Conservation (phyloP, 2,797 vertebrate species). For the Tarsius wallacei region DNA sequence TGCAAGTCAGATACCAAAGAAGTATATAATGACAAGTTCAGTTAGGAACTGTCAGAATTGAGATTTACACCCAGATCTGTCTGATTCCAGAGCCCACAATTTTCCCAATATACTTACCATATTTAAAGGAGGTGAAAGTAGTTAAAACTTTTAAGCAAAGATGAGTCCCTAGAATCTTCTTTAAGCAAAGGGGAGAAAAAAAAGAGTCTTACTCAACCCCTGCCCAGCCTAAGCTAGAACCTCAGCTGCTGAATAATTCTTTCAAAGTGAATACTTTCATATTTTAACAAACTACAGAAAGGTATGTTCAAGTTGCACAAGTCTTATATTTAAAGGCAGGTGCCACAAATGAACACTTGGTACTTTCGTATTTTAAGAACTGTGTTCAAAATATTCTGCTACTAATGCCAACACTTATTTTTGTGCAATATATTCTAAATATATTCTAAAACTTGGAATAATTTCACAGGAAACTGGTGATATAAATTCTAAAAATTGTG, state of each 20-base stretch:
- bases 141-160: background rate
- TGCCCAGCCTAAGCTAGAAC: background rate
- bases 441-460: background rate
- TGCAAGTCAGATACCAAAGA: slow-evolving; percentile 1
- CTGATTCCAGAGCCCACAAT: background rate
- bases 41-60: background rate
- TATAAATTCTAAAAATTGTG: background rate
- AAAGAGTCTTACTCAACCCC: background rate
- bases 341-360: background rate
- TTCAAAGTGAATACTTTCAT: background rate
- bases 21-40: background rate
- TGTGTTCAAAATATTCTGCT: background rate
- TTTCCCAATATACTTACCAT: background rate
- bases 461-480: background rate
- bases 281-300: background rate
- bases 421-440: background rate
- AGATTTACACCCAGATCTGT: background rate
- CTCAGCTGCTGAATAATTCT: background rate
- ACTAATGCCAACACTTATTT: background rate
- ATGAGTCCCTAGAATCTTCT: background rate
- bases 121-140: background rate
- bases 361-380: background rate
- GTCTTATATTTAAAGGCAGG: background rate
- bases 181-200: background rate
- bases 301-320: background rate